Evolutionary conservation across 2,888 invertebrate genomes (phyloP), one percentile per base, ranked within the genome.

Genomic region (Netelia virgata): DNA sequence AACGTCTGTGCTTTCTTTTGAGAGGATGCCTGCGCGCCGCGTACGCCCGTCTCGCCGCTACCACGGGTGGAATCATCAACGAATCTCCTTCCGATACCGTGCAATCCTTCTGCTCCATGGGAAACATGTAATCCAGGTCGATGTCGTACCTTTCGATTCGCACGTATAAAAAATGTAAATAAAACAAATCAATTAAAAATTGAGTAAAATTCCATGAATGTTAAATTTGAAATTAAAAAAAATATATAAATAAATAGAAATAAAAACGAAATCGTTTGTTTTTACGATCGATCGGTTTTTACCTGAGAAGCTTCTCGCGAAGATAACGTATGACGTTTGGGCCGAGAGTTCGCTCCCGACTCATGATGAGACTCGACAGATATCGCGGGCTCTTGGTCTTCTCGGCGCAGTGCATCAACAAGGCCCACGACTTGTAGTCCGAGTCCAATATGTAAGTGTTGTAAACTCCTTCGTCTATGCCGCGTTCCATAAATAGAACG

Each of bases 361-460:
- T 97, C 93, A 98, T 95, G 50, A 98, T 96, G 90, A 98, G 96
- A 69, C 97, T 97, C 36, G 97, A 97, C 53, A 98, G 94, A 92
- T 97, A 98, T 68, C 97, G 94, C 0, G 97, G 95, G 61, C 96
- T 97, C 88, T 96, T 96, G 68, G 95, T 95, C 93, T 98, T 97
- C 91, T 97, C 98, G 0, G 98, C 98, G 89, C 98, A 98, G 91
- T 98, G 98, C 91, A 98, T 95, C 41, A 98, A 94, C 61, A 98
- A 94, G 0, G 97, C 96, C 97, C 97, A 98, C 1, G 96, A 96
- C 80, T 95, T 95, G 92, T 97, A 97, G 92, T 98, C 97, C 0
- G 97, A 97, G 91, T 98, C 98, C 88, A 98, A 92, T 0, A 98
- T 96, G 91, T 97, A 98, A 0, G 98, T 98, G 91, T 98, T 98